These are phyloP conservation scores for Hemiprocne comata DNA, from an alignment of 2,113 vertebrate genomes.

Conservation along the genomic window DNA sequence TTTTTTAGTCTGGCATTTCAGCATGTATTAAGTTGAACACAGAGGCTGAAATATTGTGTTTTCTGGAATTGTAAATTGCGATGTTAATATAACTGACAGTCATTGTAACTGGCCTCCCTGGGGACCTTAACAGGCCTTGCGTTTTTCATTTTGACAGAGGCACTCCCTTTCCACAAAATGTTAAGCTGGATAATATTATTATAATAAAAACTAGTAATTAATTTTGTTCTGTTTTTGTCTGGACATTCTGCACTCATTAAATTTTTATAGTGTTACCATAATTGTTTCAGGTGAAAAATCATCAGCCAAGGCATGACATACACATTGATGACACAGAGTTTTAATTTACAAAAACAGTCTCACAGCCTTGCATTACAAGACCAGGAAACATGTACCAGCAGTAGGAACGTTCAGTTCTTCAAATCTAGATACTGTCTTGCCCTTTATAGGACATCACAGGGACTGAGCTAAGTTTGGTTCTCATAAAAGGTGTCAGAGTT, in stretches of 20 bases:
- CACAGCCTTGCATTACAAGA: background rate
- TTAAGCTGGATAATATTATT: background rate
- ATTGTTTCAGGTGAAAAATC: background rate
- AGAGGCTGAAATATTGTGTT: background rate
- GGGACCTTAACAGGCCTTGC: background rate
- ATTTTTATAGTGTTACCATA: background rate
- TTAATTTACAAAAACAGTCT: background rate
- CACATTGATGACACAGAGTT: background rate
- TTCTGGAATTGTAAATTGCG: background rate
- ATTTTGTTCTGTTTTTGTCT: background rate
- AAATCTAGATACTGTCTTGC: background rate
- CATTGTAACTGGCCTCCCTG: background rate
- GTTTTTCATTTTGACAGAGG: background rate
- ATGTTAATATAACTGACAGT: background rate
- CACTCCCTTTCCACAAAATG: background rate
- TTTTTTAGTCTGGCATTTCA: background rate
- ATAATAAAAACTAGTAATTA: background rate
- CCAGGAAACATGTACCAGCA: background rate
- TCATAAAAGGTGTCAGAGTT: background rate
- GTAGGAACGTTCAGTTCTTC: background rate
- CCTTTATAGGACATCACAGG: background rate
- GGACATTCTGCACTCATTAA: background rate
- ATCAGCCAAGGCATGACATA: background rate
- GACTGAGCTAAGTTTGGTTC: background rate
- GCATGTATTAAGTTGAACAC: background rate